Conservation (phyloP, 30 jellyfish, hydroid and myxozoan species). For the Aurelia aurita region DNA sequence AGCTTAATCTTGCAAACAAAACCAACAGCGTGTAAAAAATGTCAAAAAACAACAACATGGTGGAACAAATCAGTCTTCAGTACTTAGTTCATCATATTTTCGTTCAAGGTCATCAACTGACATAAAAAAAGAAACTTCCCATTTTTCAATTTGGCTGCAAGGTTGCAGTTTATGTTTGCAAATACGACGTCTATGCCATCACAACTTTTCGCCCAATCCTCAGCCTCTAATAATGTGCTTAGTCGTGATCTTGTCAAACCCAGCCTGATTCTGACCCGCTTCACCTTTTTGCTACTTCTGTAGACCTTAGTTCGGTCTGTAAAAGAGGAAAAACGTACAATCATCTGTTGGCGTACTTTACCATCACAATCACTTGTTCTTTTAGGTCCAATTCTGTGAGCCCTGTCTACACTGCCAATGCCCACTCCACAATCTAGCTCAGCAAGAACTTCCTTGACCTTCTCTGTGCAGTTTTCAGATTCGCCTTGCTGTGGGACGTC, state of each 20-base stretch:
- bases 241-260: constrained; percentile 16
- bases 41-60: too few species aligned
- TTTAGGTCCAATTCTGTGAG: not conserved
- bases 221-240: constrained; percentile 14
- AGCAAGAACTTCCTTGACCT: too few species aligned
- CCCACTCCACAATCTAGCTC: too few species aligned
- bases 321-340: constrained; percentile 21
- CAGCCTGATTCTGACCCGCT: not conserved
- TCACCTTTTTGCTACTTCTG: constrained; percentile 18
- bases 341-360: constrained; percentile 13
- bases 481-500: too few species aligned
- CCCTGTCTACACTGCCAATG: too few species aligned
- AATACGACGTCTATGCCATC: constrained; percentile 4
- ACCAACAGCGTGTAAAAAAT: too few species aligned
- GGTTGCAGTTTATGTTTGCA: constrained; percentile 45
- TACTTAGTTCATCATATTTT: too few species aligned
- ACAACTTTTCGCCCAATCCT: constrained; percentile 1
- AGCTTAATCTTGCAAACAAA: not conserved
- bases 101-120: not conserved
- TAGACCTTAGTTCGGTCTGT: constrained; percentile 23
- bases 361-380: not conserved
- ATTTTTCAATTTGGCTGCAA: constrained; percentile 32
- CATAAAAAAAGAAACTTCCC: constrained; percentile 7
- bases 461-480: too few species aligned
- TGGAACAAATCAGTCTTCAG: too few species aligned